phyloP scores from a whole-genome alignment of 2,888 invertebrate species.

The Sinelater perroti region DNA sequence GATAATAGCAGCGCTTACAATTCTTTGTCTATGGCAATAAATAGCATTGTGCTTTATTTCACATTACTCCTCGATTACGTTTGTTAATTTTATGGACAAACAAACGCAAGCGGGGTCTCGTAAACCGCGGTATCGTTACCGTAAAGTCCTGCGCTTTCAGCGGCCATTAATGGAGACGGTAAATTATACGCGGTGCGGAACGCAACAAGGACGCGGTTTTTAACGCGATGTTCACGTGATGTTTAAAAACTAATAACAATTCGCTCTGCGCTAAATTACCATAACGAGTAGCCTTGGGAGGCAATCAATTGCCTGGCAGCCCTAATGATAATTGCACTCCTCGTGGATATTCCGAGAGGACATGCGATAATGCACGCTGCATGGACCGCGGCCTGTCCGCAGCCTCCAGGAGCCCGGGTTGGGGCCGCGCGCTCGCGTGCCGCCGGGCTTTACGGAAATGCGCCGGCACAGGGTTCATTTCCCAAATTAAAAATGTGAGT shows the following conservation, averaged over 20 bases:
- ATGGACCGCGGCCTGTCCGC: constrained; percentile 31
- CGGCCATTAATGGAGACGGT: constrained; percentile 5
- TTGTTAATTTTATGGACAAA: constrained; percentile 17
- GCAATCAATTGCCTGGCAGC: constrained; percentile 44
- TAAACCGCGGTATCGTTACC: constrained; percentile 14
- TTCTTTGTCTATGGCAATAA: constrained; percentile 7
- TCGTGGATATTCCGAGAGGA: constrained; percentile 34
- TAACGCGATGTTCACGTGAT: constrained; percentile 23
- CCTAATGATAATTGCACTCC: constrained; percentile 45
- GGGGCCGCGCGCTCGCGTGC: constrained; percentile 29
- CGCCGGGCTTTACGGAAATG: constrained; percentile 8
- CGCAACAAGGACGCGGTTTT: constrained; percentile 19
- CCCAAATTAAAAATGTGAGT: constrained; percentile 32
- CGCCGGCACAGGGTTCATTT: constrained; percentile 25
- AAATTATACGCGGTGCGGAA: constrained; percentile 9
- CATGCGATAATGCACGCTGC: constrained; percentile 35
- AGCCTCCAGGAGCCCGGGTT: constrained; percentile 32
- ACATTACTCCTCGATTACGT: constrained; percentile 8
- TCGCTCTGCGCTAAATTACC: constrained; percentile 41
- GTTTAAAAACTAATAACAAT: constrained; percentile 43
- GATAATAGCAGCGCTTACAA: no score
- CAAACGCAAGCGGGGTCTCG: constrained; percentile 5
- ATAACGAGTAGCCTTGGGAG: constrained; percentile 45
- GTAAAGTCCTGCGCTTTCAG: constrained; percentile 7
- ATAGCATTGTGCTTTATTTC: constrained; percentile 4